Evolutionary conservation across 1,140 invertebrate species (phyloP).

Genomic region (Musca domestica): DNA sequence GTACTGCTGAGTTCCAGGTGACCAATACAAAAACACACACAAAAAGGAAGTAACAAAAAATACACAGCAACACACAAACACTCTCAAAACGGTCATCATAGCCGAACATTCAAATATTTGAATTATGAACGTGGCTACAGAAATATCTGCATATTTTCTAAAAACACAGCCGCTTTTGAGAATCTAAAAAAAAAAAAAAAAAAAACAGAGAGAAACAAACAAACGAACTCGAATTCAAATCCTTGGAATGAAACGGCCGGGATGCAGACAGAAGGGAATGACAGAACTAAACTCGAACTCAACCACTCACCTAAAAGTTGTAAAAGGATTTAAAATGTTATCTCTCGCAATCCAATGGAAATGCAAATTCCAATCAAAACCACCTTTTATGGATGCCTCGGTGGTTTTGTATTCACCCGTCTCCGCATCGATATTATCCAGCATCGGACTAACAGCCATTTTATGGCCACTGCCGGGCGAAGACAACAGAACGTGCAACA

Average conservation of each 20-base stretch:
- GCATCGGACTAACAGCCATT: constrained; percentile 59
- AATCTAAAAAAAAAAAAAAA: too few species aligned
- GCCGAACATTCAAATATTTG: not conserved
- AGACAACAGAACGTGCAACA: not conserved
- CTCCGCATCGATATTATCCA: constrained; percentile 63
- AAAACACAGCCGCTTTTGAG: too few species aligned
- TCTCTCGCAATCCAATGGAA: constrained; percentile 87
- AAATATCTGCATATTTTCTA: too few species aligned
- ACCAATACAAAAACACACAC: not conserved
- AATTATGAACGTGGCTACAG: constrained; percentile 4
- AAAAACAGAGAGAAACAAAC: too few species aligned
- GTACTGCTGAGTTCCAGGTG: not conserved
- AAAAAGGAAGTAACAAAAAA: not conserved
- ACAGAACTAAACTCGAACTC: not conserved
- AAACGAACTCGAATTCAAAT: too few species aligned
- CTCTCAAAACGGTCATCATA: not conserved
- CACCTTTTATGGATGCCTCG: constrained; percentile 76
- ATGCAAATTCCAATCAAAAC: constrained; percentile 93
- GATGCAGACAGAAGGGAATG: not conserved
- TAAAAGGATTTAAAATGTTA: not conserved
- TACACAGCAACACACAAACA: not conserved
- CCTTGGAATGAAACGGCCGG: not conserved
- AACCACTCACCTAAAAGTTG: constrained; percentile 3
- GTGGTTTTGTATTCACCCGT: constrained; percentile 57
- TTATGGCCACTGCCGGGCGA: too few species aligned